A percentile compares a stretch with the other conserved stretches of the same genome.
Evolutionary conservation across 2,888 invertebrate species (phyloP).

Genomic region (Parthenolecanium corni): DNA sequence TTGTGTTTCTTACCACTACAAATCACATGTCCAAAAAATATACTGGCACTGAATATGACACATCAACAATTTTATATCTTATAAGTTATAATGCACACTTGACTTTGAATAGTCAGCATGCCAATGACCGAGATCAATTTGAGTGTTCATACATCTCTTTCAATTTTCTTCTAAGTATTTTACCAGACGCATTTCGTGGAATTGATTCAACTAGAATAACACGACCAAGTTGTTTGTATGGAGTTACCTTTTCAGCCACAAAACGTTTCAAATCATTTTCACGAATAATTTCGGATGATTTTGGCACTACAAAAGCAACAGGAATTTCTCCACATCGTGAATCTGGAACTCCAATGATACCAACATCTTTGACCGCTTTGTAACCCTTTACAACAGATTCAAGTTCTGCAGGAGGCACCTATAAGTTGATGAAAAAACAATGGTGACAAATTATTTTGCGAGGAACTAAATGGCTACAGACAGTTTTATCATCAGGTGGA

Average conservation of each 20-base stretch:
- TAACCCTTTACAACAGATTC: constrained; percentile 62
- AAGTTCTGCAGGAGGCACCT: constrained; percentile 78
- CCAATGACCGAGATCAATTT: too few relatives aligned
- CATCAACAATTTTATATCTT: too few relatives aligned
- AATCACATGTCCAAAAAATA: too few relatives aligned
- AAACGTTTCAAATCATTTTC: constrained; percentile 47
- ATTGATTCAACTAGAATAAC: constrained; percentile 56
- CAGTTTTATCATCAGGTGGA: too few relatives aligned
- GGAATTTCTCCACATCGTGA: constrained; percentile 60
- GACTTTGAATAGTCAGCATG: too few relatives aligned
- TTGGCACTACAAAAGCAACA: constrained; percentile 57
- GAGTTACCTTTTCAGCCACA: constrained; percentile 45
- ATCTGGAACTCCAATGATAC: constrained; percentile 65
- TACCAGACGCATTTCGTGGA: constrained; percentile 63
- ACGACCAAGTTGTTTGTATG: constrained; percentile 65
- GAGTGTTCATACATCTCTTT: constrained; percentile 37
- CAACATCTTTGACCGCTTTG: constrained; percentile 64
- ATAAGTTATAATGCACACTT: too few relatives aligned
- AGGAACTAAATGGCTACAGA: background rate
- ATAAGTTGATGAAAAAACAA: constrained; percentile 11
- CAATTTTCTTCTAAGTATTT: constrained; percentile 61
- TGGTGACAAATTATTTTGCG: background rate
- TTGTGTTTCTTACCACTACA: too few relatives aligned
- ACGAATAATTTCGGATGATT: constrained; percentile 43
- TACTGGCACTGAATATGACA: too few relatives aligned